Base-by-base conservation (phyloP, 2,888 invertebrate genomes). In the Strigamia crassipes region DNA sequence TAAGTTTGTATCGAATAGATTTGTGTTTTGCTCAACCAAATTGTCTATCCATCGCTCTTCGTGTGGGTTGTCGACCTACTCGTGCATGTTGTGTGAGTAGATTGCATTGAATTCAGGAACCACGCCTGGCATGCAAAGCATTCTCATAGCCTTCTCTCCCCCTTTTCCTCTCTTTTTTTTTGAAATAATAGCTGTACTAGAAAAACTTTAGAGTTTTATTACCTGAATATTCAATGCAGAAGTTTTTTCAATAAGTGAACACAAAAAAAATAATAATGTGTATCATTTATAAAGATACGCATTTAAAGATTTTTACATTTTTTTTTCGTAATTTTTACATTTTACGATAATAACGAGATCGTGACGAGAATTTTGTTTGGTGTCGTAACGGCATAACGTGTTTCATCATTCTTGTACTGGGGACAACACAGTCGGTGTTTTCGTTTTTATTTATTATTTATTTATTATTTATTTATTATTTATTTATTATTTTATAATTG, bases 91-190 rank as follows among this genome's bases (percentile, higher is more conserved):
- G 73, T 73, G 73, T 31, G 73, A 73, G 73, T 73, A 73, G 73
- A 73, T 73, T 73, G 73, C 73, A 73, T 73, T 73, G 73, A 73
- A 73, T 73, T 23, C 73, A 73, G 73, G 73, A 73, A 73, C 73
- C 73, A 73, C 73, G 73, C 73, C 73, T 73, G 73, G 73, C 73
- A 73, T 73, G 73, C 73, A 73, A 73, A 73, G 73, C 31, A 73
- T 73, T 73, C 73, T 73, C 73, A 27, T 31, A 73, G 73, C 31
- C 31, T n/a, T 73, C n/a, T n/a, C 31, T 27, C 73, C 56, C 18
- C n/a, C 8, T 73, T 73, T 73, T 12, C 73, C 27, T 73, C 10
- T 27, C 5, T 73, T 73, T 73, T 73, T 27, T 23, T 18, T 73
- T 56, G 2, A n/a, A 56, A 56, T 56, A 56, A 56, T 56, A 56